These are phyloP conservation scores for Diglossa cyanea DNA, from an alignment of 2,797 vertebrate genomes.

Conservation along the genomic window DNA sequence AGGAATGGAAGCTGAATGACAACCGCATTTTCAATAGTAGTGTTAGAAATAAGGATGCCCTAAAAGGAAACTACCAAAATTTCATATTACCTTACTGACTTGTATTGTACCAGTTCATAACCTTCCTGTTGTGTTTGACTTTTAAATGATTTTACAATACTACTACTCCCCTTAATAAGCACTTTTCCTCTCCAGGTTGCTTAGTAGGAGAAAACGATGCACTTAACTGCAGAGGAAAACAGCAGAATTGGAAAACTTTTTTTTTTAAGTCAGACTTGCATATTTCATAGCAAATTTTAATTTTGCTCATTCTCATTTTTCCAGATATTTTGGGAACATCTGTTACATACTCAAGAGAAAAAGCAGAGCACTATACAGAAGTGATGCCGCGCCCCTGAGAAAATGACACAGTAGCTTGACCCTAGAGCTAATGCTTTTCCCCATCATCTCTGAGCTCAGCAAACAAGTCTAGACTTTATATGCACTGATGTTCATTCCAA, in stretches of 20 bases:
- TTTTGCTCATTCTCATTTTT: background rate
- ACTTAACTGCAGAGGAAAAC: background rate
- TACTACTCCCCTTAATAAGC: background rate
- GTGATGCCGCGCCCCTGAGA: background rate
- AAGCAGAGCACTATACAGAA: background rate
- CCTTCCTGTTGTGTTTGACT: background rate
- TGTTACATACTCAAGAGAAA: background rate
- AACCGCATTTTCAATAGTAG: background rate
- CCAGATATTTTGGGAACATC: background rate
- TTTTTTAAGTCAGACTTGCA: background rate
- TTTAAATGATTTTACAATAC: background rate
- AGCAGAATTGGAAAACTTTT: background rate
- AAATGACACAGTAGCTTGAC: background rate
- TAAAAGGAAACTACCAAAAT: background rate
- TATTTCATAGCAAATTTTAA: background rate
- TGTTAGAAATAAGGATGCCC: background rate
- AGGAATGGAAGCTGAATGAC: background rate
- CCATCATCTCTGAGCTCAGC: background rate
- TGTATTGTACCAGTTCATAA: background rate
- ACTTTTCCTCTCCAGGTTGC: background rate
- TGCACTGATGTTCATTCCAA: background rate
- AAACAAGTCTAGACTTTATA: background rate
- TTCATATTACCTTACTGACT: background rate
- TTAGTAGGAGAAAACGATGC: background rate
- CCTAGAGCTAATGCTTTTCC: background rate